phyloP scores from a whole-genome alignment of 1,140 invertebrate species.

The Ostrea denselamellosa region DNA sequence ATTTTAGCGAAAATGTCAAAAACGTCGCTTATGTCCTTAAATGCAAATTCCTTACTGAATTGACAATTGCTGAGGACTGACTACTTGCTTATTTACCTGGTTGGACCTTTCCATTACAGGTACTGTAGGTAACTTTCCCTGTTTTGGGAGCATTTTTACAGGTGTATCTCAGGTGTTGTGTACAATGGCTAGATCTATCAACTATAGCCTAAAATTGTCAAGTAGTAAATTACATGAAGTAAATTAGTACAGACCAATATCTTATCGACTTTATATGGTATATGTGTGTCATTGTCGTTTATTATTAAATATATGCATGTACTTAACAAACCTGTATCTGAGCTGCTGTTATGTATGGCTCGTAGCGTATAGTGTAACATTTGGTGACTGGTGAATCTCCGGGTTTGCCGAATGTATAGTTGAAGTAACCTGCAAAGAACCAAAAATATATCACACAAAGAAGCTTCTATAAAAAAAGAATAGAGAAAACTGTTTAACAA shows the following conservation, averaged over 20 bases:
- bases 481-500: no score
- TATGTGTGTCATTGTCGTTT: no score
- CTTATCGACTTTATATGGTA: no score
- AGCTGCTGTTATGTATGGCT: conserved; percentile 51
- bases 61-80: no score
- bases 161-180: conserved; percentile 54
- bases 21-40: no score
- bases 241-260: no score
- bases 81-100: not conserved
- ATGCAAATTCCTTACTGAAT: no score
- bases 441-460: not conserved
- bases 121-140: conserved; percentile 55
- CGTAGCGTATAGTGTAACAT: conserved; percentile 62
- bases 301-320: no score
- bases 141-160: conserved; percentile 61
- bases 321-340: conserved; percentile 56
- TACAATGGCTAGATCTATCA: conserved; percentile 53
- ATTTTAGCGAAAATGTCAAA: no score
- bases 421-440: conserved; percentile 11
- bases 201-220: conserved; percentile 58
- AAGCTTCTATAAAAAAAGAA: no score
- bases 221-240: not conserved
- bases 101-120: conserved; percentile 56
- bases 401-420: conserved; percentile 17
- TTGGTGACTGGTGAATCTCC: conserved; percentile 42